These are phyloP conservation scores for Sebastes ruberrimus DNA, from an alignment of 2,797 vertebrate genomes.

Conservation along the genomic window DNA sequence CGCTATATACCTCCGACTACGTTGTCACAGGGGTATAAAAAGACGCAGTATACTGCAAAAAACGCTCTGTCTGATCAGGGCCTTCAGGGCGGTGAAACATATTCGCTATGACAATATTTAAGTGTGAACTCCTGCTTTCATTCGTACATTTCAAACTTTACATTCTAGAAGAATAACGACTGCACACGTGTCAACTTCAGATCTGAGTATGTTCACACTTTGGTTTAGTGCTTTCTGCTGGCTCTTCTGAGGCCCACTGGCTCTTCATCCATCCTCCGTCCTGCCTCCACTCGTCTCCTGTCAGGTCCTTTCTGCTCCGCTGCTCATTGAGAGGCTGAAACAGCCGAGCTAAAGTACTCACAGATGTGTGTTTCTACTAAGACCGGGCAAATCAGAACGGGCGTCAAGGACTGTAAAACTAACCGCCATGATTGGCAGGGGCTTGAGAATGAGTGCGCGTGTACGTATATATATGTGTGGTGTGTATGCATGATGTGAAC, in stretches of 20 bases:
- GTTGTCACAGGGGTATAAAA: no score
- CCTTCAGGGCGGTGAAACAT: neutral
- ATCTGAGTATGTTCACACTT: constrained; percentile 40
- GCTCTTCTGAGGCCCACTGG: constrained; percentile 2
- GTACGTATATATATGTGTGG: neutral
- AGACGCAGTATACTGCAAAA: no score
- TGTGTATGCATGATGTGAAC: constrained; percentile 28
- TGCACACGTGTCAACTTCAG: neutral
- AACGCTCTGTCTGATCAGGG: neutral
- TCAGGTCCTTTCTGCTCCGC: constrained; percentile 62
- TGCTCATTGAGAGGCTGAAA: constrained; percentile 47
- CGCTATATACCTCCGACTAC: no score
- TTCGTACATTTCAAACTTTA: constrained; percentile 5
- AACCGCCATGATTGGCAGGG: constrained; percentile 54
- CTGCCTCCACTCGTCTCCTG: constrained; percentile 58
- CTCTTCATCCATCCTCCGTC: constrained; percentile 18
- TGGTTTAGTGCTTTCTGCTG: constrained; percentile 22
- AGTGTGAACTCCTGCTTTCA: constrained; percentile 2
- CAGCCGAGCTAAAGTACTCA: constrained; percentile 56
- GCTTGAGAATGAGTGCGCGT: constrained; percentile 24
- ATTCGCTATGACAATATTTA: neutral
- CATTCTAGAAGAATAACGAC: neutral
- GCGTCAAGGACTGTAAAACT: constrained; percentile 65
- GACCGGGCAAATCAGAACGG: constrained; percentile 53
- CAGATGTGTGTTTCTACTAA: constrained; percentile 71